These are phyloP conservation scores for Syngnathus rostellatus DNA, from an alignment of 2,797 vertebrate species.

Conservation along the genomic window DNA sequence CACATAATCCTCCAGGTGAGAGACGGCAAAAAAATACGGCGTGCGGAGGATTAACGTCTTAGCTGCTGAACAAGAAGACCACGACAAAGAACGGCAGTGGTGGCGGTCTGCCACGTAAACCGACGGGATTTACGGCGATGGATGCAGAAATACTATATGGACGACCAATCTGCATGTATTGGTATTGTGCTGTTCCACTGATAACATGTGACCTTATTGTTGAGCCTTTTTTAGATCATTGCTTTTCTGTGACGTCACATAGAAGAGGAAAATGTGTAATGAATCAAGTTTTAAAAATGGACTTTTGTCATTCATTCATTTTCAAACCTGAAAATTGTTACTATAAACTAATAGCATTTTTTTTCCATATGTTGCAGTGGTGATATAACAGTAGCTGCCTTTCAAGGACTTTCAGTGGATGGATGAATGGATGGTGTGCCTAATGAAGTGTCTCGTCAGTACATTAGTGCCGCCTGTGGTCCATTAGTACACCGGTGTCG, in stretches of 20 bases:
- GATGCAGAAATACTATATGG: not conserved
- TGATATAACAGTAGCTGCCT: too few species aligned
- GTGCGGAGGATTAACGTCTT: not conserved
- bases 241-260: not conserved
- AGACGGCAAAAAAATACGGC: not conserved
- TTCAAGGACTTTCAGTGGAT: not conserved
- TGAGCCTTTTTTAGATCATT: not conserved
- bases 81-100: not conserved
- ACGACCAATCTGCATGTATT: not conserved
- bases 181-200: too few species aligned
- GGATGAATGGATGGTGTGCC: not conserved
- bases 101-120: not conserved
- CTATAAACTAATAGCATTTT: too few species aligned
- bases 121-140: not conserved
- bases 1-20: not conserved
- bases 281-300: too few species aligned
- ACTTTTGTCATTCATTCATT: too few species aligned
- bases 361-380: too few species aligned
- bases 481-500: conserved; percentile 54
- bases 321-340: too few species aligned
- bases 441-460: conserved; percentile 13
- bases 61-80: not conserved
- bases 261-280: too few species aligned
- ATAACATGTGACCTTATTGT: not conserved
- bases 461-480: conserved; percentile 47